phyloP scores from a whole-genome alignment of 2,888 invertebrate species.

The Phengaris alcon region DNA sequence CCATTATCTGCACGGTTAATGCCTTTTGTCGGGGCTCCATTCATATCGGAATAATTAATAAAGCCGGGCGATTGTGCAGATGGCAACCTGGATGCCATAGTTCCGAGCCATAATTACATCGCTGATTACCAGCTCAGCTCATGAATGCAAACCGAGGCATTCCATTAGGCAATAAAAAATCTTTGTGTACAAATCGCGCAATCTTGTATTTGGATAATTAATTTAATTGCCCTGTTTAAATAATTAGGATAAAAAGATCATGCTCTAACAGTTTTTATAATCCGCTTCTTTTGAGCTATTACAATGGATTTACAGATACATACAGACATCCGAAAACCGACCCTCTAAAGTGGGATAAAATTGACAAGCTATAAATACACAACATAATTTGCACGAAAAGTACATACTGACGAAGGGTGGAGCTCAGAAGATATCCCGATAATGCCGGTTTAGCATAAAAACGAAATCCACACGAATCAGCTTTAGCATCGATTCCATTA shows the following conservation, averaged over 20 bases:
- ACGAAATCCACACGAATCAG: slow-evolving; percentile 24
- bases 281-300: neutral
- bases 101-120: slow-evolving; percentile 22
- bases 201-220: neutral
- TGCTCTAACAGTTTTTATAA: neutral
- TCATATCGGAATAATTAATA: slow-evolving; percentile 68
- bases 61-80: slow-evolving; percentile 51
- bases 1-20: slow-evolving; percentile 63
- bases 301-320: neutral
- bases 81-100: slow-evolving; percentile 41
- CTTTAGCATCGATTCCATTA: slow-evolving; percentile 25
- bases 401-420: slow-evolving; percentile 15
- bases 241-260: neutral
- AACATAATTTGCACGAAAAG: slow-evolving; percentile 20
- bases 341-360: slow-evolving; percentile 15
- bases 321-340: neutral
- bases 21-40: slow-evolving; percentile 61
- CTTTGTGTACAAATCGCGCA: neutral
- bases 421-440: slow-evolving; percentile 14
- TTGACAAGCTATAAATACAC: slow-evolving; percentile 20
- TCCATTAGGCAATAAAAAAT: slow-evolving; percentile 9
- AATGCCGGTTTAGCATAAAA: slow-evolving; percentile 23
- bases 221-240: neutral
- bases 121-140: slow-evolving; percentile 20
- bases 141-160: neutral